phyloP scores from a whole-genome alignment of 2,113 vertebrate species.

The Andinoacara biseriatus region DNA sequence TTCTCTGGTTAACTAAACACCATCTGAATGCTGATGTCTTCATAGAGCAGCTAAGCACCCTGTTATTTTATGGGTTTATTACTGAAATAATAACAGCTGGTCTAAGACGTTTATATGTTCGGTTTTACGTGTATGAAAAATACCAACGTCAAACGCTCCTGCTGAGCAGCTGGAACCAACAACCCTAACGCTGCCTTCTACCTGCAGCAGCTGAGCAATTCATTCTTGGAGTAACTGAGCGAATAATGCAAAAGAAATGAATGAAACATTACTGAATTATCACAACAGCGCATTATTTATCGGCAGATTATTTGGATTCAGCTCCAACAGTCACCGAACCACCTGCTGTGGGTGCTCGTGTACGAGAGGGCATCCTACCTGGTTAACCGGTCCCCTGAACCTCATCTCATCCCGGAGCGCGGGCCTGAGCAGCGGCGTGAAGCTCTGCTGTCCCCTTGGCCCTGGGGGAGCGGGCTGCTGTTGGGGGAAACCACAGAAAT shows the following conservation, averaged over 20 bases:
- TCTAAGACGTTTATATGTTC: not conserved
- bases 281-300: not conserved
- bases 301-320: not conserved
- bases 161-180: not conserved
- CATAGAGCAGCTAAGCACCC: not conserved
- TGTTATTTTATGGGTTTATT: not conserved
- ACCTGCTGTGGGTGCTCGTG: not conserved
- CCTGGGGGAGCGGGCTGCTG: not conserved
- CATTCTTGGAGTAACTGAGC: not conserved
- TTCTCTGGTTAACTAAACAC: not conserved
- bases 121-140: not conserved
- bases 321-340: not conserved
- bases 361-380: slow-evolving; percentile 27
- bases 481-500: not conserved
- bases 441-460: not conserved
- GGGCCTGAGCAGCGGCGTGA: not conserved
- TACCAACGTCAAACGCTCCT: not conserved
- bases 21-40: not conserved
- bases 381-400: slow-evolving; percentile 20
- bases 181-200: not conserved
- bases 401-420: slow-evolving; percentile 8
- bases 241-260: not conserved
- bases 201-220: not conserved
- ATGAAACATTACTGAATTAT: not conserved
- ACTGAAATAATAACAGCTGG: not conserved